Evolutionary conservation across 2,888 invertebrate species (phyloP).

Genomic region (Vanessa cardui): DNA sequence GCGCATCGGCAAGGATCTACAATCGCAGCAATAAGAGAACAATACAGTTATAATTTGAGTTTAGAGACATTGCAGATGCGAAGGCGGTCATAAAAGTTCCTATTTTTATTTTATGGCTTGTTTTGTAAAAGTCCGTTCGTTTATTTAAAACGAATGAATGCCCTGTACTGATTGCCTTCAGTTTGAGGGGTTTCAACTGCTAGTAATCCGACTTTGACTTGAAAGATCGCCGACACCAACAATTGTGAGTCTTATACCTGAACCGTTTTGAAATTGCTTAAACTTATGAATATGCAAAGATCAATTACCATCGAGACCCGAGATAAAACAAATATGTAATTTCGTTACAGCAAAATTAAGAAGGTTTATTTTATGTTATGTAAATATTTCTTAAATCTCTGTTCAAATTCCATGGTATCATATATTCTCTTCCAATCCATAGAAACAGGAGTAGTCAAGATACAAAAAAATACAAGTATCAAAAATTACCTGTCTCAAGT

Average conservation of each 20-base stretch:
- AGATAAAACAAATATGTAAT: conserved; percentile 2
- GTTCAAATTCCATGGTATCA: no score
- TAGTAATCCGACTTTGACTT: conserved; percentile 30
- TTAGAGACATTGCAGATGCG: conserved; percentile 54
- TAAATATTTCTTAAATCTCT: conserved; percentile 4
- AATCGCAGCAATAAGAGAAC: conserved; percentile 47
- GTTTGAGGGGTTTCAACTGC: conserved; percentile 28
- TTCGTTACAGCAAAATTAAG: conserved; percentile 3
- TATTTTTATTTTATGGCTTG: conserved; percentile 54
- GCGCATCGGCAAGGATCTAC: neutral
- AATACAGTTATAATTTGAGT: conserved; percentile 55
- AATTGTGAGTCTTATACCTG: conserved; percentile 48
- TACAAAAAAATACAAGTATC: no score
- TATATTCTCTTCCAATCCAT: no score
- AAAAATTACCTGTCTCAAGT: no score
- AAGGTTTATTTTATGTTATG: conserved; percentile 9
- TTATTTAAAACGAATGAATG: conserved; percentile 44
- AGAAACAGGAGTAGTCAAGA: no score
- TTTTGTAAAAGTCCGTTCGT: conserved; percentile 53
- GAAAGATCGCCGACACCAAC: conserved; percentile 49
- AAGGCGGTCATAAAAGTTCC: conserved; percentile 66
- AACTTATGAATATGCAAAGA: conserved; percentile 52
- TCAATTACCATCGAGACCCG: conserved; percentile 4
- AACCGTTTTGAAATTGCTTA: conserved; percentile 41
- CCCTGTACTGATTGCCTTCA: conserved; percentile 38